A percentile compares a stretch with the other conserved stretches of the same genome.
These are phyloP conservation scores for Picus viridis DNA, from an alignment of 2,797 vertebrate species.

Conservation along the genomic window DNA sequence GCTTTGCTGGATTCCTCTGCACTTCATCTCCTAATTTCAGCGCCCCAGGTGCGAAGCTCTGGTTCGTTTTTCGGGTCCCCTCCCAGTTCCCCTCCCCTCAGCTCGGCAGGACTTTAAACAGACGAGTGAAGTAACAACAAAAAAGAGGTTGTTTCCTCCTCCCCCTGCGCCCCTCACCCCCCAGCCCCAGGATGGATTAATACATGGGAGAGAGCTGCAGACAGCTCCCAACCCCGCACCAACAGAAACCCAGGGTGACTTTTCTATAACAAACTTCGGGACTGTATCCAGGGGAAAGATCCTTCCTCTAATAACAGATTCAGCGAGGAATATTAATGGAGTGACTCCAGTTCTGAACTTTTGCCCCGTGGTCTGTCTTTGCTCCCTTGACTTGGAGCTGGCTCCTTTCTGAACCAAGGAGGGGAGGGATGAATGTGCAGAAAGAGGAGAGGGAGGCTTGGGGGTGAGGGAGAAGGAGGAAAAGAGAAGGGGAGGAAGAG, in stretches of 20 bases:
- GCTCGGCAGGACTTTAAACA: constrained; percentile 38
- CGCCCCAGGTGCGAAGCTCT: constrained; percentile 38
- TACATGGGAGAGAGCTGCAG: constrained; percentile 25
- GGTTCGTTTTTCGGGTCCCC: constrained; percentile 33
- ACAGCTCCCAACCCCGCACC: neutral
- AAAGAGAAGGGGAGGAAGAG: neutral
- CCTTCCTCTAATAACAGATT: constrained; percentile 57
- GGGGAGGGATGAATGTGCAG: neutral
- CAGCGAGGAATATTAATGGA: constrained; percentile 61
- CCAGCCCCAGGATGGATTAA: constrained; percentile 4
- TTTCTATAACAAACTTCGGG: constrained; percentile 56
- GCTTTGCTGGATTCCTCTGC: neutral
- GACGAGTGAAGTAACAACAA: constrained; percentile 21
- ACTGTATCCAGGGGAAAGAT: constrained; percentile 48
- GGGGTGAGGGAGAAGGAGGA: neutral
- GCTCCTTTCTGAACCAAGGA: constrained; percentile 31
- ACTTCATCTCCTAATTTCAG: constrained; percentile 17
- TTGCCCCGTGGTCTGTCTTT: constrained; percentile 70
- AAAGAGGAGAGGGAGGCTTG: neutral
- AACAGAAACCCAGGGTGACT: constrained; percentile 34
- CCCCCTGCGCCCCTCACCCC: neutral
- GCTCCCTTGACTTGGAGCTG: constrained; percentile 55
- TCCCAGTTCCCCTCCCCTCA: constrained; percentile 9
- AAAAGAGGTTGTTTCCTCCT: constrained; percentile 50
- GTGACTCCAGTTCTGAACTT: constrained; percentile 65